Evolutionary conservation across 23 tunicate genomes (phyloP).

Genomic region (Trididemnum nubilum): DNA sequence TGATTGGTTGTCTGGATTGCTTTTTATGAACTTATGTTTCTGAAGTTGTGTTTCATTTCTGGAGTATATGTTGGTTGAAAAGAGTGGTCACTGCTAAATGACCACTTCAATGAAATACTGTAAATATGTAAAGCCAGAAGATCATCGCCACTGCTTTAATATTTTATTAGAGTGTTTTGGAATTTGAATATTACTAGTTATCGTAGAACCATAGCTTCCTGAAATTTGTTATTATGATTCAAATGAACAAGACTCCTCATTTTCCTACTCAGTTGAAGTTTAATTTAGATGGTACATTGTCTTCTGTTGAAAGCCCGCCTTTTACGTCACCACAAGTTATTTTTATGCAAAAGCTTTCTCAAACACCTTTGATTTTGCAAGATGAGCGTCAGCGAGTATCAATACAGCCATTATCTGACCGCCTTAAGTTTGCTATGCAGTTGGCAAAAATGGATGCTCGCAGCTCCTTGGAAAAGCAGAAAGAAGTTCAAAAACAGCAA

Average conservation of each 20-base stretch:
- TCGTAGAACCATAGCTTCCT: too few species aligned
- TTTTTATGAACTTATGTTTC: too few species aligned
- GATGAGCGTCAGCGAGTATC: background rate
- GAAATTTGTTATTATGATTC: constrained; percentile 40
- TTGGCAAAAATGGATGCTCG: constrained; percentile 49
- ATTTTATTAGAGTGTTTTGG: too few species aligned
- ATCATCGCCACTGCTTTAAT: too few species aligned
- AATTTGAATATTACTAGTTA: too few species aligned
- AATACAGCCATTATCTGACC: background rate
- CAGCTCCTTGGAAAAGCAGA: constrained; percentile 3
- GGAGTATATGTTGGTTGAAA: too few species aligned
- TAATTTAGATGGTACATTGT: constrained; percentile 37
- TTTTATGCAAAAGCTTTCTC: constrained; percentile 38
- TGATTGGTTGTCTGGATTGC: too few species aligned
- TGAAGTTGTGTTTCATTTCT: too few species aligned
- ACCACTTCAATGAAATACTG: too few species aligned
- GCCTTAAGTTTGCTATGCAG: constrained; percentile 26
- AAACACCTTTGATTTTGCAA: background rate
- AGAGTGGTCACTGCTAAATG: too few species aligned
- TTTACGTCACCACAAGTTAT: constrained; percentile 11
- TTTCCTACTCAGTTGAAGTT: constrained; percentile 34
- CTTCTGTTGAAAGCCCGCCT: background rate
- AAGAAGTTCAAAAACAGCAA: background rate
- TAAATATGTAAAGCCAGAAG: too few species aligned
- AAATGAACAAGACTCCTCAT: constrained; percentile 12